Evolutionary conservation across 2,888 invertebrate species (phyloP), one percentile per base, ranked within the genome.

Genomic region (Harpalus rufipes): DNA sequence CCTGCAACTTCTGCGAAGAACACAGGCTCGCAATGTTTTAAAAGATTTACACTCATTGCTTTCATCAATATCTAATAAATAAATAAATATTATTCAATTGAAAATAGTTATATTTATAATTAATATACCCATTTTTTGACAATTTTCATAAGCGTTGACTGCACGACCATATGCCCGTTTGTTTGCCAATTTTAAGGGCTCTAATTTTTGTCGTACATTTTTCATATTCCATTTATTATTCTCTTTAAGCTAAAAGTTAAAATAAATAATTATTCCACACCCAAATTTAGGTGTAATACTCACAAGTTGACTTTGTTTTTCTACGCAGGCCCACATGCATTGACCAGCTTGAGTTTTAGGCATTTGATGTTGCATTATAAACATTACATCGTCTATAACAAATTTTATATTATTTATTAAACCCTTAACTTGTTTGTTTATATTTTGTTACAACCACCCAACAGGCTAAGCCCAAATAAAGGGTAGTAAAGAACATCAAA

Each of bases 331-430:
- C 14, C 59, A 44, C 12, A 84, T 10, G 32, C 84, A 84, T 63
- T 84, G 76, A 21, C 84, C 84, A 16, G n/a, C 59, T 21, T 61
- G n/a, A 2, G 51, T 84, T 76, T 41, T 21, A 3, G 84, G 84
- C 65, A 84, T 78, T 56, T 65, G 63, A 10, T 84, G 84, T 14
- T 84, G 76, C 78, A 84, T 84, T 63, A 84, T 78, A 12, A 1
- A 41, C 32, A 78, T 32, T 4, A 84, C 78, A 84, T 84, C 84
- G 14, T 84, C 84, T 84, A 16, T 41, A 74, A 44, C 4, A 7
- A 5, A 32, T 25, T 32, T n/a, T n/a, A n/a, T 32, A 32, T 32
- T 4, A 32, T 4, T 32, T 32, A 4, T 32, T 32, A 32, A 3
- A n/a, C n/a, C n/a, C n/a, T n/a, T n/a, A n/a, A n/a, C n/a, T n/a